Percentiles rank a stretch among this genome's conserved stretches.
phyloP scores from a whole-genome alignment of 92 coral and sea anemone genomes.

The Hydrozoanthus gracilis region DNA sequence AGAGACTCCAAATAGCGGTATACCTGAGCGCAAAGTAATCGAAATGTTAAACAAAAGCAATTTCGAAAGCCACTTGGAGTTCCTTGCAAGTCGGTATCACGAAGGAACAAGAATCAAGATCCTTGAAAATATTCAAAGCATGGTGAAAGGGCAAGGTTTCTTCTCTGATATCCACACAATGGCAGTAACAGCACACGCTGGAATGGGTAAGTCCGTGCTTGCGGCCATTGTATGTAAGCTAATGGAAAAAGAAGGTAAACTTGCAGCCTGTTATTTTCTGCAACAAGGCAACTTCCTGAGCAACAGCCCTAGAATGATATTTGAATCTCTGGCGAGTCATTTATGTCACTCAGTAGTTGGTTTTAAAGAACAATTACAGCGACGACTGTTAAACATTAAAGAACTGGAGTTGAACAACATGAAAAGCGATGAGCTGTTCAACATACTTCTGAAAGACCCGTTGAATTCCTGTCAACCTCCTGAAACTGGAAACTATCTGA shows the following conservation, averaged over 20 bases:
- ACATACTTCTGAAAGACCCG: background rate
- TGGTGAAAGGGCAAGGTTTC: background rate
- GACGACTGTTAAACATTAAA: background rate
- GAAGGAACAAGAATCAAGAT: slow-evolving; percentile 39
- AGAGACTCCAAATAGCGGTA: background rate
- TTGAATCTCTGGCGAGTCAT: slow-evolving; percentile 51
- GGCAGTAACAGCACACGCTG: slow-evolving; percentile 39
- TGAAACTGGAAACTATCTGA: background rate
- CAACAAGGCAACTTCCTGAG: slow-evolving; percentile 25
- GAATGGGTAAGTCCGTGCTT: slow-evolving; percentile 48
- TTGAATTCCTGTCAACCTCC: slow-evolving; percentile 4
- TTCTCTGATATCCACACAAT: slow-evolving; percentile 2
- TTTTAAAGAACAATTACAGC: slow-evolving; percentile 11
- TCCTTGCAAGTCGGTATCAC: slow-evolving; percentile 20
- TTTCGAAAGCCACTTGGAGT: slow-evolving; percentile 38
- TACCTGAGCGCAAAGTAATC: background rate
- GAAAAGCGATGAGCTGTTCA: slow-evolving; percentile 5
- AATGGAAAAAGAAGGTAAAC: slow-evolving; percentile 14
- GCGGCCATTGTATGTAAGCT: slow-evolving; percentile 40
- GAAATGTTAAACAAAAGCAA: slow-evolving; percentile 22
- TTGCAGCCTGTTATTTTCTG: slow-evolving; percentile 46
- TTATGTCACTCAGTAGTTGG: background rate
- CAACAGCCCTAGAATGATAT: slow-evolving; percentile 31
- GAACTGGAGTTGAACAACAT: background rate
- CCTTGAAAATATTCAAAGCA: slow-evolving; percentile 1